These are phyloP conservation scores for Gouania willdenowi DNA, from an alignment of 2,797 vertebrate species.

Conservation along the genomic window DNA sequence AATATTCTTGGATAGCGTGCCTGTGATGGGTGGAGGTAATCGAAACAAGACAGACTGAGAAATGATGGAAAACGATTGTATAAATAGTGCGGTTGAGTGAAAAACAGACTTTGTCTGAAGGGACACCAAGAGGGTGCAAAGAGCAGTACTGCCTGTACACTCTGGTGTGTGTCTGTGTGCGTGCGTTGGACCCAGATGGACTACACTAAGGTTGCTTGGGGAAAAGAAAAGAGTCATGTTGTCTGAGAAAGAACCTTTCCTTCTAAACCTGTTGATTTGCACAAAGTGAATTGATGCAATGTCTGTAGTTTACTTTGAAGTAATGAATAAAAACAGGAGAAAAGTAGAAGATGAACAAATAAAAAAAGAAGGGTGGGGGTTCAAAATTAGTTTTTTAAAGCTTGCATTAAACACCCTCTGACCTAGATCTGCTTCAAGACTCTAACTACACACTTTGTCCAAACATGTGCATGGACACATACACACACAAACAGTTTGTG, in stretches of 20 bases:
- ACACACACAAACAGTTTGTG: conserved; percentile 14
- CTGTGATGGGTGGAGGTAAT: conserved; percentile 11
- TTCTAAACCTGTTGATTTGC: conserved; percentile 40
- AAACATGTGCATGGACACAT: conserved; percentile 4
- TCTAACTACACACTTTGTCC: conserved; percentile 8
- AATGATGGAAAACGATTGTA: conserved; percentile 31
- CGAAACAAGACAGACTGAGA: conserved; percentile 1
- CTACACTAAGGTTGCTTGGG: conserved; percentile 62
- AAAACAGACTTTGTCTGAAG: conserved; percentile 63
- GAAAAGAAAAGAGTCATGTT: conserved; percentile 54
- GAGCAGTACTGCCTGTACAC: conserved; percentile 65
- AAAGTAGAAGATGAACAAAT: no score
- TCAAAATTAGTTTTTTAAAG: no score
- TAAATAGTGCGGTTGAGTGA: conserved; percentile 53
- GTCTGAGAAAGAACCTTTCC: conserved; percentile 42
- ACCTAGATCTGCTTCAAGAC: neutral
- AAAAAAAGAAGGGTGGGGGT: no score
- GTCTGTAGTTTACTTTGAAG: conserved; percentile 20
- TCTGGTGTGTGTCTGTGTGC: conserved; percentile 30
- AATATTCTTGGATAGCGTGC: conserved; percentile 15
- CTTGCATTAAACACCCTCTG: conserved; percentile 1
- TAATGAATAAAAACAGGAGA: no score
- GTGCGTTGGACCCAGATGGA: conserved; percentile 60
- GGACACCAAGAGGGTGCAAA: conserved; percentile 59
- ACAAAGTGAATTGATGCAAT: no score